phyloP scores from a whole-genome alignment of 2,113 vertebrate genomes.

The Callipepla squamata region DNA sequence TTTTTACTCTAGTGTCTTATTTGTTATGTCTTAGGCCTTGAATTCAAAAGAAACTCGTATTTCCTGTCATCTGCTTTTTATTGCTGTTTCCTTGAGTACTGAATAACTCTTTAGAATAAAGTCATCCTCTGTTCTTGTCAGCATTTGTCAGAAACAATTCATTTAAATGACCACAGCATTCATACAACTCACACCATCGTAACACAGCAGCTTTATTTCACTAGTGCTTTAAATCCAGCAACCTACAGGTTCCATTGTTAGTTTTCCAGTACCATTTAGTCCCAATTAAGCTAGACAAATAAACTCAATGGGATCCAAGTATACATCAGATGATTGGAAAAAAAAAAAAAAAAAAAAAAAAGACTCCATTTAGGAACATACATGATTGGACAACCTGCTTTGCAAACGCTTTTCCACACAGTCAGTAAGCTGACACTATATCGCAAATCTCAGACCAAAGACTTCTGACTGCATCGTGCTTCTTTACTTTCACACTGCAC shows the following conservation, averaged over 20 bases:
- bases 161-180: too few relatives aligned
- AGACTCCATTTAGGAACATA: not conserved
- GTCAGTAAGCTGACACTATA: not conserved
- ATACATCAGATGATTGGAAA: not conserved
- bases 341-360: not conserved
- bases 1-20: accelerated
- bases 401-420: not conserved
- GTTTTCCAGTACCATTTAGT: not conserved
- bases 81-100: not conserved
- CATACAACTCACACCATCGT: too few relatives aligned
- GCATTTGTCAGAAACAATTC: not conserved
- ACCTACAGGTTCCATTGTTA: accelerated
- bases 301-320: not conserved
- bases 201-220: not conserved
- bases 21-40: accelerated
- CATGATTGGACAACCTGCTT: not conserved
- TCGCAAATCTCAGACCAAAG: too few relatives aligned
- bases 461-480: accelerated
- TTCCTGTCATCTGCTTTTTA: not conserved
- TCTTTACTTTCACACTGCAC: not conserved
- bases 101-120: not conserved
- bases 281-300: not conserved
- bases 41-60: not conserved
- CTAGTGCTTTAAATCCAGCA: not conserved
- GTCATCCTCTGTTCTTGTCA: not conserved